Conservation (phyloP, 2,113 vertebrate species). For the Beaufortia kweichowensis region DNA sequence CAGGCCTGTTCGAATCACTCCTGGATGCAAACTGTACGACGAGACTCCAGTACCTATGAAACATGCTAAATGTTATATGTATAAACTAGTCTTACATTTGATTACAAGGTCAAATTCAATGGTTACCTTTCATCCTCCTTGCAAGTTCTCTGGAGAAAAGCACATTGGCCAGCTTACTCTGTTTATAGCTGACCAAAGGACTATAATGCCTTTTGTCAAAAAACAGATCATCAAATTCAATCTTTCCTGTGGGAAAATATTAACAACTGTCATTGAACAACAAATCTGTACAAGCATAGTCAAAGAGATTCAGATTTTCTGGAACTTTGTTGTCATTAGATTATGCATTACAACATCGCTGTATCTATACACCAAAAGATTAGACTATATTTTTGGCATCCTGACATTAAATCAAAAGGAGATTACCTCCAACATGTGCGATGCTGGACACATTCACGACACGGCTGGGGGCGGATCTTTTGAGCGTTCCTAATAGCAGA, state of each 20-base stretch:
- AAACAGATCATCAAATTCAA: slow-evolving; percentile 73
- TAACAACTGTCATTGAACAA: neutral
- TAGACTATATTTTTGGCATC: neutral
- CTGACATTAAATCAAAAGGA: neutral
- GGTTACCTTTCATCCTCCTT: slow-evolving; percentile 60
- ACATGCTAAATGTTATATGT: neutral
- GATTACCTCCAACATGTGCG: slow-evolving; percentile 66
- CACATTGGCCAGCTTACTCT: slow-evolving; percentile 78
- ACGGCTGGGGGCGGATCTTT: slow-evolving; percentile 69
- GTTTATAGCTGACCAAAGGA: slow-evolving; percentile 68
- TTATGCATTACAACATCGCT: neutral
- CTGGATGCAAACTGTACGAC: slow-evolving; percentile 71
- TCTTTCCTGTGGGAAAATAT: slow-evolving; percentile 58
- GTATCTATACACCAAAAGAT: too few species aligned
- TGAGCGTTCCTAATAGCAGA: slow-evolving; percentile 68
- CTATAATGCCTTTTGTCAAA: slow-evolving; percentile 66
- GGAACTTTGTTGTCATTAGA: neutral
- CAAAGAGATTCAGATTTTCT: too few species aligned
- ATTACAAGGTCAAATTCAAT: neutral
- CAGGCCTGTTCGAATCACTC: slow-evolving; percentile 73
- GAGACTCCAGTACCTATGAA: slow-evolving; percentile 68
- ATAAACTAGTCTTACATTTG: neutral
- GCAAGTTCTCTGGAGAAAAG: slow-evolving; percentile 74
- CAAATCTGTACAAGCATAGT: neutral
- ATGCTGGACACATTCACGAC: slow-evolving; percentile 73